phyloP scores from a whole-genome alignment of 2,113 vertebrate genomes.

The Elachura formosa region DNA sequence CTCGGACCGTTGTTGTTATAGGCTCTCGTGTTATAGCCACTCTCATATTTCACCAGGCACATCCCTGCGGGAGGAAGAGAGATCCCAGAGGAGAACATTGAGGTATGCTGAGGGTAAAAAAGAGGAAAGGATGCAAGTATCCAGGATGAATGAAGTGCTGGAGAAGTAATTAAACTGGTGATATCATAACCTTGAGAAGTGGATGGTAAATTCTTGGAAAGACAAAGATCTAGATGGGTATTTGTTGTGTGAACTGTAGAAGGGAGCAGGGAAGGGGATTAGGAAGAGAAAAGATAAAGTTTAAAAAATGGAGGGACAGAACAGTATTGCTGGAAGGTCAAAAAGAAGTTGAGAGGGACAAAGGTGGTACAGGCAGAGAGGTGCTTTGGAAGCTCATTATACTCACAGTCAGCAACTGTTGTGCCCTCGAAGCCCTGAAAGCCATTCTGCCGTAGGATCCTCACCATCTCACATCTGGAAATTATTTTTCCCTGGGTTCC shows the following conservation, averaged over 20 bases:
- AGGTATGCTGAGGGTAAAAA: neutral
- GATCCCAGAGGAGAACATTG: neutral
- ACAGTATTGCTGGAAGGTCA: neutral
- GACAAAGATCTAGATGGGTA: neutral
- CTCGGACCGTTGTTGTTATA: neutral
- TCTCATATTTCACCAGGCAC: neutral
- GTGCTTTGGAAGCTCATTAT: neutral
- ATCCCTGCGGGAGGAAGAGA: neutral
- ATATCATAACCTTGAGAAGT: neutral
- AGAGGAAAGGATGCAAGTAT: neutral
- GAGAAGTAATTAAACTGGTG: neutral
- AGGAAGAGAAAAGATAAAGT: neutral
- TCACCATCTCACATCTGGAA: neutral
- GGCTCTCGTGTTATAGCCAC: fast-evolving
- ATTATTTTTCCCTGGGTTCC: neutral
- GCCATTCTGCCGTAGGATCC: neutral
- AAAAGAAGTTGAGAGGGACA: neutral
- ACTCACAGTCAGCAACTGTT: slow-evolving; percentile 27
- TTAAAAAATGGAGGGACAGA: neutral
- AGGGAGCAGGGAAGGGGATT: neutral
- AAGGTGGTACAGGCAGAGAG: neutral
- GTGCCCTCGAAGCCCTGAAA: neutral
- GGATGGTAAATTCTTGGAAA: neutral
- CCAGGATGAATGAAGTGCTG: neutral
- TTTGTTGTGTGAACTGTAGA: neutral